These are phyloP conservation scores for Buteo buteo DNA, from an alignment of 2,113 vertebrate genomes.

Conservation along the genomic window DNA sequence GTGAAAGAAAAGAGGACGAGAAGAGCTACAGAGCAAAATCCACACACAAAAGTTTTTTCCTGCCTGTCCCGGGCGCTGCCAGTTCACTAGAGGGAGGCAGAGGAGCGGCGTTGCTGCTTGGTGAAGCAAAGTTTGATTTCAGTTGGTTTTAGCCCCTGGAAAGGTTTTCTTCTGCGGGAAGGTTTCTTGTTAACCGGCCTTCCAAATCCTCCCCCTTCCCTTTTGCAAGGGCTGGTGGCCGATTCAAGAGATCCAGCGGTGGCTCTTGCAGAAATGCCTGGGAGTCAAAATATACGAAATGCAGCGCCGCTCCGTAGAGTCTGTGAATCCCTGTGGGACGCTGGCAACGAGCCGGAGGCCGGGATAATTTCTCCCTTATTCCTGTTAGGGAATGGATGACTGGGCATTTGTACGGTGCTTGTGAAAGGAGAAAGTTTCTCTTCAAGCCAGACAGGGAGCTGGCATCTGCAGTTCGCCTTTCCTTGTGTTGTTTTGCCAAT, in stretches of 20 bases:
- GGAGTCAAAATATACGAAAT: not conserved
- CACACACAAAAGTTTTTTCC: accelerated
- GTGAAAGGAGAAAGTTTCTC: constrained; percentile 26
- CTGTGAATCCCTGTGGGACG: not conserved
- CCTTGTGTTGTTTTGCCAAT: not conserved
- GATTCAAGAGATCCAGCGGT: not conserved
- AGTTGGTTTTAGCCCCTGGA: not conserved
- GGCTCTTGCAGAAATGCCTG: not conserved
- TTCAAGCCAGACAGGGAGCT: not conserved
- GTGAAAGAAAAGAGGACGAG: not conserved
- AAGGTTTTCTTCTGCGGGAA: not conserved
- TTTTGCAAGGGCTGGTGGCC: not conserved
- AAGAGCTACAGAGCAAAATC: not conserved
- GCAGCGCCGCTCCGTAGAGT: not conserved
- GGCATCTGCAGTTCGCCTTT: not conserved
- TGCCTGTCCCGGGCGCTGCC: accelerated
- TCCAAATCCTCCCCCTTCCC: not conserved
- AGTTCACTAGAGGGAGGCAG: constrained; percentile 5
- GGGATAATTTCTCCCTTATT: constrained; percentile 39
- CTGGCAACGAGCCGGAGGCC: not conserved
- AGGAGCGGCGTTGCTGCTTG: not conserved
- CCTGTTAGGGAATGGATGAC: not conserved
- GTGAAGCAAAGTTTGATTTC: not conserved
- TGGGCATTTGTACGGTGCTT: not conserved
- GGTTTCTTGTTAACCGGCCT: not conserved